These are phyloP conservation scores for Ellobium chinense DNA, from an alignment of 2,888 invertebrate species.

Conservation along the genomic window DNA sequence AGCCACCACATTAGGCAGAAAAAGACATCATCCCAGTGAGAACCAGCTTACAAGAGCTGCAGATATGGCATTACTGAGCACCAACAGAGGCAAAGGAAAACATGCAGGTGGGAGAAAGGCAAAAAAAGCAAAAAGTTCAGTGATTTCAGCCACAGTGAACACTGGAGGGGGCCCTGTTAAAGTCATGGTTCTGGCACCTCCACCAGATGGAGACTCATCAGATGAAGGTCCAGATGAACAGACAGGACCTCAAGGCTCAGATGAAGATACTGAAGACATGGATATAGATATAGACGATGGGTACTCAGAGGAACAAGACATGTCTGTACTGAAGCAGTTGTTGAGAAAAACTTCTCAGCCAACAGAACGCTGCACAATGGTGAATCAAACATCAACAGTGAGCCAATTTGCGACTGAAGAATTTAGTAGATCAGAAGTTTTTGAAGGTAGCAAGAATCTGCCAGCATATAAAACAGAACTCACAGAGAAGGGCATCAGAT, in stretches of 20 bases:
- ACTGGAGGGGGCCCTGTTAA: conserved; percentile 18
- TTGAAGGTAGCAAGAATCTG: not conserved
- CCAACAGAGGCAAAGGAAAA: not conserved
- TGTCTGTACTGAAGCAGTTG: conserved; percentile 12
- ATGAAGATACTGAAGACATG: not conserved
- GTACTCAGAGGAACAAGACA: conserved; percentile 23
- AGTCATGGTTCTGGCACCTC: not conserved
- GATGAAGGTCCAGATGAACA: not conserved
- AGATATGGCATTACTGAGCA: too few relatives aligned
- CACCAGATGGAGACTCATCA: conserved; percentile 3
- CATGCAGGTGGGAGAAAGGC: not conserved
- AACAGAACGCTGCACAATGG: not conserved
- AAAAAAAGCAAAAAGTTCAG: not conserved
- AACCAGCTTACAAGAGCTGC: too few relatives aligned
- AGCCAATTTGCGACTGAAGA: not conserved
- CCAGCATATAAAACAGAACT: not conserved
- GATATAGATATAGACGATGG: not conserved
- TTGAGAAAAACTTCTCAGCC: not conserved
- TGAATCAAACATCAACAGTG: not conserved
- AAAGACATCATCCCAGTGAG: too few relatives aligned
- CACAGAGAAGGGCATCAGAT: not conserved
- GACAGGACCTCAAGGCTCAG: not conserved
- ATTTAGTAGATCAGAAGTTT: not conserved
- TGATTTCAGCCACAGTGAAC: conserved; percentile 5
- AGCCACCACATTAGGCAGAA: too few relatives aligned